Conservation (phyloP, 2,797 vertebrate species). For the Nasua narica region DNA sequence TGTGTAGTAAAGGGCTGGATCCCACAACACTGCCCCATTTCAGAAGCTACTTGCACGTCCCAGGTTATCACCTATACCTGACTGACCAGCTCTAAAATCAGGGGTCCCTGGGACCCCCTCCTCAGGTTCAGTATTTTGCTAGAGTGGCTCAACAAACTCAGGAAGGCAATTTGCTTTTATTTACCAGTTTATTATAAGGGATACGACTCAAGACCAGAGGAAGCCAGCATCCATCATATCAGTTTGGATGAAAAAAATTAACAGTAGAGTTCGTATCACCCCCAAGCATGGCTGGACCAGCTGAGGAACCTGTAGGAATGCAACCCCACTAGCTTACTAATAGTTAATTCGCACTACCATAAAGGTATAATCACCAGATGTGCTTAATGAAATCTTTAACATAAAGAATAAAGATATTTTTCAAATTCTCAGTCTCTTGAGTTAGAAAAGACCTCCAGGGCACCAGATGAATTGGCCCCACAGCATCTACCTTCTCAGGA, state of each 20-base stretch:
- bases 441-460: background rate
- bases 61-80: background rate
- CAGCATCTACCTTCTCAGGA: background rate
- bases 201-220: background rate
- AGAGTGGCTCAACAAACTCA: background rate
- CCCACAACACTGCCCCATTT: background rate
- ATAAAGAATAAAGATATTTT: background rate
- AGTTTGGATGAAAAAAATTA: background rate
- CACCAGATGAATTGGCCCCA: background rate
- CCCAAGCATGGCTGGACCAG: background rate
- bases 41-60: background rate
- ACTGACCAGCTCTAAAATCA: background rate
- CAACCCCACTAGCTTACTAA: background rate
- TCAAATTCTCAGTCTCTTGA: background rate
- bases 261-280: background rate
- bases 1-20: background rate
- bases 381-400: background rate
- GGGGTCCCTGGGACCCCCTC: background rate
- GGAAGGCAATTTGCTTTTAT: background rate
- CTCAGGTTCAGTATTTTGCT: background rate
- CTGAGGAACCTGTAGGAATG: background rate
- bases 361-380: background rate
- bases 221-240: background rate
- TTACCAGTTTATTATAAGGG: background rate
- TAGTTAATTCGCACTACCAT: background rate